Percentiles rank a stretch among this genome's conserved stretches.
Evolutionary conservation across 2,113 vertebrate genomes (phyloP).

Genomic region (Elgaria multicarinata): DNA sequence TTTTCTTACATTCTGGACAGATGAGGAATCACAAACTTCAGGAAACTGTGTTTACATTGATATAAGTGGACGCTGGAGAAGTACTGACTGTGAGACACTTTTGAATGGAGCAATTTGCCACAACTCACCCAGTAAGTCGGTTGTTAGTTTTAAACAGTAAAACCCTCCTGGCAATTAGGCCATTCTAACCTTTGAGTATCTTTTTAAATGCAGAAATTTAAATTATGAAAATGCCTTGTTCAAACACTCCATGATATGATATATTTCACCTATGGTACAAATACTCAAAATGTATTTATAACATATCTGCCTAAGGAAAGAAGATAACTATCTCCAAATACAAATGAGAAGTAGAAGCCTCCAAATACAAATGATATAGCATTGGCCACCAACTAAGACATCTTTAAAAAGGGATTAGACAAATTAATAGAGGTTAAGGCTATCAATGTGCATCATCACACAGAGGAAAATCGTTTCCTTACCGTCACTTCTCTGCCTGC

Average conservation of each 20-base stretch:
- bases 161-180: neutral
- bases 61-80: constrained; percentile 85
- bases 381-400: neutral
- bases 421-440: neutral
- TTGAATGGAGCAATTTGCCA: constrained; percentile 89
- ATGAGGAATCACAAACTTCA: constrained; percentile 74
- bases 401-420: neutral
- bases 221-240: neutral
- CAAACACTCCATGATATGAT: neutral
- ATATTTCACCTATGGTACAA: neutral
- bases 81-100: constrained; percentile 79
- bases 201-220: neutral
- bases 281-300: neutral
- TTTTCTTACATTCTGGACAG: constrained; percentile 87
- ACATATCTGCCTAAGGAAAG: neutral
- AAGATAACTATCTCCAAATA: neutral
- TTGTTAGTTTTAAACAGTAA: neutral
- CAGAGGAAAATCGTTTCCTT: too few relatives aligned
- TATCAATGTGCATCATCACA: too few relatives aligned
- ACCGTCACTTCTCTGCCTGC: too few relatives aligned
- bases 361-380: neutral
- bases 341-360: neutral
- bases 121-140: constrained; percentile 74
- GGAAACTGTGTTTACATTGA: constrained; percentile 91
- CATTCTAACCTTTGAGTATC: neutral